Percentiles rank a stretch among this genome's conserved stretches.
phyloP scores from a whole-genome alignment of 2,888 invertebrate species.

The Dexiosoma caninum region DNA sequence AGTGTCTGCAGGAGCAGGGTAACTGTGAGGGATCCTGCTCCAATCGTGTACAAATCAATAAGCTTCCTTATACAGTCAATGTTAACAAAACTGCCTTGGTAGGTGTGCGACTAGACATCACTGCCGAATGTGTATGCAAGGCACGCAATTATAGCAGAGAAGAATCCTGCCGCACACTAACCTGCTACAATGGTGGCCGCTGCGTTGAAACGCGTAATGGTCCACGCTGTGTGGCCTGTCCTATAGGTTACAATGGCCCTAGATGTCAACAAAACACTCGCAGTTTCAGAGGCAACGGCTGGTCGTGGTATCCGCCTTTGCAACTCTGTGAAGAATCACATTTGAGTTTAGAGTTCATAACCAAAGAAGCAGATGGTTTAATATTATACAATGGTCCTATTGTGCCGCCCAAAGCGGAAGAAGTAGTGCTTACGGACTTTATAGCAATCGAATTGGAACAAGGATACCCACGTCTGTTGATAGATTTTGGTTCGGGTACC shows the following conservation, averaged over 20 bases:
- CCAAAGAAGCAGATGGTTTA: constrained; percentile 91
- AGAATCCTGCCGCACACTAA: constrained; percentile 90
- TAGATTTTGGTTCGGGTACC: constrained; percentile 97
- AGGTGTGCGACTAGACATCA: constrained; percentile 93
- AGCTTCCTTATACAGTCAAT: constrained; percentile 94
- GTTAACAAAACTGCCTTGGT: constrained; percentile 97
- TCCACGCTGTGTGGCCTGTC: constrained; percentile 89
- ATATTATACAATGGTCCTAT: constrained; percentile 98
- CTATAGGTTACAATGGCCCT: constrained; percentile 94
- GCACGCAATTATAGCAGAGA: constrained; percentile 93
- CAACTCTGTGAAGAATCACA: constrained; percentile 97
- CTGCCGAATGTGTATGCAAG: constrained; percentile 94
- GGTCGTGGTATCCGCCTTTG: constrained; percentile 98
- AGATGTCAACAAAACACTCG: constrained; percentile 97
- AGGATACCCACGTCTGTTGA: constrained; percentile 90
- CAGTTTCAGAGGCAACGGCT: constrained; percentile 95
- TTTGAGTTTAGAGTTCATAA: constrained; percentile 96
- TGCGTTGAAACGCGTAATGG: constrained; percentile 95
- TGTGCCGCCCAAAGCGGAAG: constrained; percentile 90
- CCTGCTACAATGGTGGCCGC: constrained; percentile 96
- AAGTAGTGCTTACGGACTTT: constrained; percentile 93
- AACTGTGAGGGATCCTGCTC: constrained; percentile 96
- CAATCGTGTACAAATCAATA: constrained; percentile 88
- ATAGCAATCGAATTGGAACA: constrained; percentile 94
- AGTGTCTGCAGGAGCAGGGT: constrained; percentile 92